Percentiles rank a stretch among this genome's conserved stretches.
Evolutionary conservation across 2,113 vertebrate species (phyloP).

Genomic region (Antennarius striatus): DNA sequence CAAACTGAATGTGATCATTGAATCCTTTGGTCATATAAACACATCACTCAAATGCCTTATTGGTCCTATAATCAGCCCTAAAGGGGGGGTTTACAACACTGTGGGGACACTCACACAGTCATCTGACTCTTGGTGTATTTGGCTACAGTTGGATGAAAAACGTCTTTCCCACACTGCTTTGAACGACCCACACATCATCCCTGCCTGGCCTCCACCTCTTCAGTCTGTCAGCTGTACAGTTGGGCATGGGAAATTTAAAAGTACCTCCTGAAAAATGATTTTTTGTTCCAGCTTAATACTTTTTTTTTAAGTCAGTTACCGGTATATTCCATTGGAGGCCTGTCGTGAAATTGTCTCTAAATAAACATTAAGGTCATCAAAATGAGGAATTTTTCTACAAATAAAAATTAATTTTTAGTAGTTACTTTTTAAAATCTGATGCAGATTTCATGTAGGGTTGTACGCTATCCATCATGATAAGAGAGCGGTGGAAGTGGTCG

Average conservation of each 20-base stretch:
- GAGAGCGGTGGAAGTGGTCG: slow-evolving; percentile 14
- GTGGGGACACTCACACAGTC: slow-evolving; percentile 42
- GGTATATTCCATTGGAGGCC: not conserved
- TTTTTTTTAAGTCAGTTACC: not conserved
- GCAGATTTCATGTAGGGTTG: not conserved
- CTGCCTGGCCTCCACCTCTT: slow-evolving; percentile 54
- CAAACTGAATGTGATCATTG: too few species aligned
- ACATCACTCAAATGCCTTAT: not conserved
- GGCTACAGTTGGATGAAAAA: slow-evolving; percentile 28
- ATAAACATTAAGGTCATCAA: not conserved
- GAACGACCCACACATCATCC: slow-evolving; percentile 57
- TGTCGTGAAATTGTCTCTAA: not conserved
- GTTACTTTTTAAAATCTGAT: slow-evolving; percentile 20
- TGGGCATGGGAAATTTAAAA: slow-evolving; percentile 72
- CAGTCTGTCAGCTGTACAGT: slow-evolving; percentile 15
- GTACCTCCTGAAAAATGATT: slow-evolving; percentile 4
- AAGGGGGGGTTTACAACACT: not conserved
- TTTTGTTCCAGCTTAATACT: slow-evolving; percentile 3
- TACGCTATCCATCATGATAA: slow-evolving; percentile 37
- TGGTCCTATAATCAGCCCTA: not conserved
- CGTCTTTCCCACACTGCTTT: slow-evolving; percentile 65
- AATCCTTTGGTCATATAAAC: too few species aligned
- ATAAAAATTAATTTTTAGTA: too few species aligned
- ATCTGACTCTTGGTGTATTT: slow-evolving; percentile 53
- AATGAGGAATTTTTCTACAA: too few species aligned